phyloP scores from a whole-genome alignment of 2,113 vertebrate genomes.

The Calidris pugnax region DNA sequence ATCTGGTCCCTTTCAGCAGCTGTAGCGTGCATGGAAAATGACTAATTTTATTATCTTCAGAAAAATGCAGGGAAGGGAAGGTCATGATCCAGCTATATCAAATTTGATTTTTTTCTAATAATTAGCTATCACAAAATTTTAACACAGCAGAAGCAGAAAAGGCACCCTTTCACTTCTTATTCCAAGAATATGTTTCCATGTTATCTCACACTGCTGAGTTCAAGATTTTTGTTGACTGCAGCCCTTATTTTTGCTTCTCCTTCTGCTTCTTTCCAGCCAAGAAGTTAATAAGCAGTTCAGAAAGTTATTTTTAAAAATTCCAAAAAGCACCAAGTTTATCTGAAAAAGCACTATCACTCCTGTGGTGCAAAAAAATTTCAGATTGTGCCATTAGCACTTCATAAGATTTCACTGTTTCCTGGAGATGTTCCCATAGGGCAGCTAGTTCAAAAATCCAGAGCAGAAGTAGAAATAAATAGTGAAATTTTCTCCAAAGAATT shows the following conservation, averaged over 20 bases:
- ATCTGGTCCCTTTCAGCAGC: background rate
- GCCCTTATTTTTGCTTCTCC: background rate
- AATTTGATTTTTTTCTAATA: background rate
- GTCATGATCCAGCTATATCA: background rate
- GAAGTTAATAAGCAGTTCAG: background rate
- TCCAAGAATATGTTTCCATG: background rate
- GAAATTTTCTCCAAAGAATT: background rate
- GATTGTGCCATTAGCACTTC: background rate
- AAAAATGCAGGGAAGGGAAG: background rate
- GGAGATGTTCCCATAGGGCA: background rate
- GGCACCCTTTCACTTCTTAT: background rate
- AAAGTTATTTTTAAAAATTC: background rate
- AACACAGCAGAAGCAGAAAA: background rate
- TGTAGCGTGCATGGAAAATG: background rate
- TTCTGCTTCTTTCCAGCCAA: background rate
- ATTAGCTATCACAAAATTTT: background rate
- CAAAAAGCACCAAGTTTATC: background rate
- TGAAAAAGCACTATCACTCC: background rate
- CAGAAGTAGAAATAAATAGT: background rate
- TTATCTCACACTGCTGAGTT: background rate
- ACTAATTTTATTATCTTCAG: background rate
- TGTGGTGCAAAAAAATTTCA: background rate
- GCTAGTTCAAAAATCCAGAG: background rate
- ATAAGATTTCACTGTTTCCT: background rate
- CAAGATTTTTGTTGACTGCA: background rate